Evolutionary conservation across 2,113 vertebrate genomes (phyloP), one percentile per base, ranked within the genome.

Genomic region (Ceyx margarethae): DNA sequence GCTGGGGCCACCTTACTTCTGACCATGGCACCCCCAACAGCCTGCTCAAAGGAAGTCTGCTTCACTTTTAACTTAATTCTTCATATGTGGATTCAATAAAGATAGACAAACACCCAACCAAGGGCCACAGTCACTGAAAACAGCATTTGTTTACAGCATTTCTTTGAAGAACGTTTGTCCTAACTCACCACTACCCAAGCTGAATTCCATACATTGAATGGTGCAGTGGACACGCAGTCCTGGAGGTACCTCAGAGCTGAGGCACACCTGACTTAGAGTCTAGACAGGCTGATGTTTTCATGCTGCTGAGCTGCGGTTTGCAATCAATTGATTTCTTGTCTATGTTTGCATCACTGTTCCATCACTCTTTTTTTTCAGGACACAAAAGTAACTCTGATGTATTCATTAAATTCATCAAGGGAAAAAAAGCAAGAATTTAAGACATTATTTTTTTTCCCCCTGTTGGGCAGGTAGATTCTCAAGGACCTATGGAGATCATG

Each of bases 191-290:
- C 18, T 2, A 19, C 40, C 1, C 22, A 8, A 2, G 9, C 33
- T 1, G 5, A 35, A 6, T 8, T 28, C 45, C 53, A 0, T 2
- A 1, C 1, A 0, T 8, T 3, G 19, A 31, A 4, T 5, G n/a
- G 18, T 2, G 0, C 23, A 7, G 19, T 2, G 13, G n/a, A 6
- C 4, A 0, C 1, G 13, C 53, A 2, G 12, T 5, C 22, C 9
- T 19, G 2, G 23, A 20, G 18, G 12, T 11, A 3, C 5, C 23
- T 18, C 5, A 3, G 17, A 35, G 19, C 43, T 4, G 10, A 18
- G 26, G 37, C 19, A 14, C 8, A 0, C 5, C 6, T 11, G 11
- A 11, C 7, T n/a, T 57, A 7, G 29, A 28, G 37, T 4, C 17
- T 17, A 23, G 40, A 7, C 16, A 16, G 61, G 14, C 10, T 14